Evolutionary conservation across 2,888 invertebrate genomes (phyloP), one percentile per base, ranked within the genome.

Genomic region (Lapara coniferarum): DNA sequence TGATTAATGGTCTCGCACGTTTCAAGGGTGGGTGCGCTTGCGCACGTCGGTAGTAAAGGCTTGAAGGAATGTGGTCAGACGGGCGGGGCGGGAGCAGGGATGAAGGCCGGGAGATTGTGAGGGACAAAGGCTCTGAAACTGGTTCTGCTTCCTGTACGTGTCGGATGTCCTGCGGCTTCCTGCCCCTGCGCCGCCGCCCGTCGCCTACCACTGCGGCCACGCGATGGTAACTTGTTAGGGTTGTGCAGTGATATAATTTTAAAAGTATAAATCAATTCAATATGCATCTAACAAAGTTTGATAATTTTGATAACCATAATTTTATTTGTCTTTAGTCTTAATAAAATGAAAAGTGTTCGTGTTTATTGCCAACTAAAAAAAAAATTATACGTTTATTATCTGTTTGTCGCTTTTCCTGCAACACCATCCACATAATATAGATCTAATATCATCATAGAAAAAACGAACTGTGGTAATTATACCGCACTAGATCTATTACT

Each of bases 101-200:
- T 75, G 82, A 81, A 80, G 80, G 82, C 79, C 80, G 82, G 79
- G 84, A 87, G 89, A 87, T 84, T 85, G 89, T 77, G 88, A 89
- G 91, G 92, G 91, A 92, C 92, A 91, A 92, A 91, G 90, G 86
- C 88, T 87, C 84, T 85, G 88, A 83, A 91, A 93, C 93, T 91
- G 92, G 93, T 93, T 93, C 85, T 88, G 92, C 92, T 93, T 93
- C 93, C 93, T 93, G 93, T 93, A 91, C 92, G 93, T 93, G 92
- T 93, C 93, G 93, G 93, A 93, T 93, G 93, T 93, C 93, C 93
- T 93, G 93, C 93, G 93, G 93, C 93, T 93, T 93, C 93, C 93
- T 92, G 91, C 90, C 90, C 88, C 88, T 83, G 53, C 68, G 53
- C 68, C 63, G 16, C 66, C 68, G 59, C 67, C 66, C 69, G 69